phyloP scores from a whole-genome alignment of 2,113 vertebrate genomes.

The Campylomormyrus tamandua region DNA sequence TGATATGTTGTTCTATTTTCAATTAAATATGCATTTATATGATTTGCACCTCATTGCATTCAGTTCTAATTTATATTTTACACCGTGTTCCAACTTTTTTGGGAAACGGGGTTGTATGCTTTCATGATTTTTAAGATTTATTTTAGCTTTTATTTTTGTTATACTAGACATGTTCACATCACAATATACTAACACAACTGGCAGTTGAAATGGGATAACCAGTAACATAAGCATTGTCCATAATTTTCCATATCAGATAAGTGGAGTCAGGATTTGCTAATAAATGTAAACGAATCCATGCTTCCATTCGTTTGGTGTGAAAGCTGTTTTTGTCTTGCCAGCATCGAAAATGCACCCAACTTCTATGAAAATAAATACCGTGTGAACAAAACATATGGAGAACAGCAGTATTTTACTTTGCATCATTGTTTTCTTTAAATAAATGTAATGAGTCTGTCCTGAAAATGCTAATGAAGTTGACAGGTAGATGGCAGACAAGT shows the following conservation, averaged over 20 bases:
- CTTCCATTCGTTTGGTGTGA: neutral
- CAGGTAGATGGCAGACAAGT: constrained; percentile 35
- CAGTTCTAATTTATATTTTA: neutral
- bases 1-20: neutral
- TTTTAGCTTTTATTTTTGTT: neutral
- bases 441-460: constrained; percentile 26
- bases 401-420: neutral
- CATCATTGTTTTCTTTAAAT: neutral
- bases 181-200: neutral
- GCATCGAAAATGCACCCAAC: neutral
- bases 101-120: neutral
- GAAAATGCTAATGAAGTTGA: constrained; percentile 17
- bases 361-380: neutral
- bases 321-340: neutral
- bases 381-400: neutral
- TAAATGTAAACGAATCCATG: neutral
- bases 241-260: neutral
- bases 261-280: neutral
- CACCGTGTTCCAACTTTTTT: neutral
- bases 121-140: neutral
- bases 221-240: neutral
- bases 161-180: neutral
- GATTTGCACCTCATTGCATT: neutral
- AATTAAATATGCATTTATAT: neutral
- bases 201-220: neutral